Percentiles rank a stretch among this genome's conserved stretches.
Conservation (phyloP, 1,140 invertebrate species). For the Littorina saxatilis region DNA sequence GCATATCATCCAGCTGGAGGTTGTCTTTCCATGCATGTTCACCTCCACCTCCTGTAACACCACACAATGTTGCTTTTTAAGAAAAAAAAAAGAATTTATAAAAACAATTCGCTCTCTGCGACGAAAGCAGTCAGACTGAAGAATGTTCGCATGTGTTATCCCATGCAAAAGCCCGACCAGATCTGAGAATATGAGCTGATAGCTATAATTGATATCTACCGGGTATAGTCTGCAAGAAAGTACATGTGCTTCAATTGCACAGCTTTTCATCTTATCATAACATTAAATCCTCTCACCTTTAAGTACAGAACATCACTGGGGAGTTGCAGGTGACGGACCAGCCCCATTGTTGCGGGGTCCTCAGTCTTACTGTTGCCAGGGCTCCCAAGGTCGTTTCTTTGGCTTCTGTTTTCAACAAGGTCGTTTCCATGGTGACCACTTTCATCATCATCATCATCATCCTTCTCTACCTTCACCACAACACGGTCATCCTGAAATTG, state of each 20-base stretch:
- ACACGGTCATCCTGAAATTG: background rate
- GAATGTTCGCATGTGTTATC: too few relatives aligned
- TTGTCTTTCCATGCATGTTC: conserved; percentile 46
- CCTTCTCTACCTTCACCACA: conserved; percentile 23
- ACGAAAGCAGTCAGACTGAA: too few relatives aligned
- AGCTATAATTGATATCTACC: too few relatives aligned
- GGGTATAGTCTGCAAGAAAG: too few relatives aligned
- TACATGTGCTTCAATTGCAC: too few relatives aligned
- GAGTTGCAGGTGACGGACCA: conserved; percentile 62
- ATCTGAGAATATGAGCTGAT: too few relatives aligned
- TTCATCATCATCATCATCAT: conserved; percentile 9
- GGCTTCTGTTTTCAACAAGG: too few relatives aligned
- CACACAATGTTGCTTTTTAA: too few relatives aligned
- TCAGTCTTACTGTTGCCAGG: background rate
- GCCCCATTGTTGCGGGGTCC: conserved; percentile 36
- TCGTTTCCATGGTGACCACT: conserved; percentile 20
- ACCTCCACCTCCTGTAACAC: conserved; percentile 56
- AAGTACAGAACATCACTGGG: conserved; percentile 65
- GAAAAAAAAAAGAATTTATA: background rate
- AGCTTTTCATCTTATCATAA: too few relatives aligned
- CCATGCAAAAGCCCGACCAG: too few relatives aligned
- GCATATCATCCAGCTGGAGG: conserved; percentile 61
- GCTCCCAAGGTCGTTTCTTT: background rate
- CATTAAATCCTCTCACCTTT: conserved; percentile 32
- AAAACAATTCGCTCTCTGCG: too few relatives aligned